Percentiles rank a stretch among this genome's conserved stretches.
Evolutionary conservation across 2,113 vertebrate genomes (phyloP).

Genomic region (Trichomycterus rosablanca): DNA sequence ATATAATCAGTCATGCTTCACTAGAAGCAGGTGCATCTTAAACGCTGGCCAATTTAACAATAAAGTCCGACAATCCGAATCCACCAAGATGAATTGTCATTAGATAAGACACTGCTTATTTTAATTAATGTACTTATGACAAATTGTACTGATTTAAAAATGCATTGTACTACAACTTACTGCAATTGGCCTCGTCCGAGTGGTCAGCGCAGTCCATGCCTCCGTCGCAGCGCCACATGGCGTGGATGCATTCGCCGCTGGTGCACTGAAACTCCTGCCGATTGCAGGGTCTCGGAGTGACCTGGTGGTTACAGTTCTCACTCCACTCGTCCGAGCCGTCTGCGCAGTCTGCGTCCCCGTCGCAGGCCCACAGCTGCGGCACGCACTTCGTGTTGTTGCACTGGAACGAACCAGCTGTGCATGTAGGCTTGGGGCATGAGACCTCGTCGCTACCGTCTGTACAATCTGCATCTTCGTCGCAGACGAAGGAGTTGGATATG

Average conservation of each 20-base stretch:
- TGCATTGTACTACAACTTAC: conserved; percentile 54
- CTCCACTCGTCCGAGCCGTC: conserved; percentile 82
- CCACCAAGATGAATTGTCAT: too few species aligned
- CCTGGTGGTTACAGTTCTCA: conserved; percentile 47
- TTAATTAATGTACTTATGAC: too few species aligned
- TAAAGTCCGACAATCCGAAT: too few species aligned
- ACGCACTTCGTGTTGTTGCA: conserved; percentile 74
- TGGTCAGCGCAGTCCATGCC: conserved; percentile 68
- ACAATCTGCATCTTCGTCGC: conserved; percentile 76
- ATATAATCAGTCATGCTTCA: too few species aligned
- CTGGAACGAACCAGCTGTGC: conserved; percentile 61
- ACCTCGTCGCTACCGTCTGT: conserved; percentile 74
- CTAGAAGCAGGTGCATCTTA: too few species aligned
- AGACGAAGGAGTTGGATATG: conserved; percentile 66
- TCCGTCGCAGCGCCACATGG: conserved; percentile 74
- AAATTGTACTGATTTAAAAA: too few species aligned
- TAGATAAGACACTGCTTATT: too few species aligned
- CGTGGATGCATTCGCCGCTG: conserved; percentile 70
- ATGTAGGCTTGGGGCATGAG: conserved; percentile 62
- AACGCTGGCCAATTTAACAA: too few species aligned
- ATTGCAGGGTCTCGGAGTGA: conserved; percentile 41
- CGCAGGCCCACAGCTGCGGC: conserved; percentile 70
- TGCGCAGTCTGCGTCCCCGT: conserved; percentile 70
- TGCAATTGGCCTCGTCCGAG: conserved; percentile 78
- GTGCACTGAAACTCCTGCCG: conserved; percentile 71